These are phyloP conservation scores for Thumatha senex DNA, from an alignment of 2,888 invertebrate genomes.

Conservation along the genomic window DNA sequence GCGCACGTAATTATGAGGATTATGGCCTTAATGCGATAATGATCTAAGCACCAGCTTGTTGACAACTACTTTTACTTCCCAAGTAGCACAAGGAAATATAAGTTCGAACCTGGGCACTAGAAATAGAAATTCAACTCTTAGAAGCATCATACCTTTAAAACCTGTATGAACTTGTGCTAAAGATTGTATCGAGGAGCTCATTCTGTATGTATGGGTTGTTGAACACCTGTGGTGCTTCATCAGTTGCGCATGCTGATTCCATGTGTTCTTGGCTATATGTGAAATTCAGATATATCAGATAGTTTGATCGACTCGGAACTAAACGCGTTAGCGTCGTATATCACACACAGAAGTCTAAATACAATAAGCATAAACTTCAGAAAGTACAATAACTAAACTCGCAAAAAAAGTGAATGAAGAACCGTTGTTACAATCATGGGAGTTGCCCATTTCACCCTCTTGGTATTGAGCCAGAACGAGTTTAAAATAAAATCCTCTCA, in stretches of 20 bases:
- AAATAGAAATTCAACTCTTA: too few relatives aligned
- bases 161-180: too few relatives aligned
- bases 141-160: too few relatives aligned
- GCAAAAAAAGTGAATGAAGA: background rate
- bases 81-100: background rate
- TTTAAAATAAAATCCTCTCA: background rate
- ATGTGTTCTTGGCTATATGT: too few relatives aligned
- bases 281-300: too few relatives aligned
- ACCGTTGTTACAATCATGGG: background rate
- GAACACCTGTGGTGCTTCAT: too few relatives aligned
- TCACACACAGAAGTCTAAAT: too few relatives aligned
- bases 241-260: too few relatives aligned
- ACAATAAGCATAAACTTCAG: background rate
- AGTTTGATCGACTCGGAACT: too few relatives aligned
- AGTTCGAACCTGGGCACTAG: background rate
- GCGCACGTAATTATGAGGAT: constrained; percentile 51
- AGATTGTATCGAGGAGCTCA: too few relatives aligned
- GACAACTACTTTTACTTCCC: constrained; percentile 14
- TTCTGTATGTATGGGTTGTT: too few relatives aligned
- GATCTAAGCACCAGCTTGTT: constrained; percentile 13
- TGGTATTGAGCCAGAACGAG: constrained; percentile 1
- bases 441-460: background rate
- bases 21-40: constrained; percentile 52
- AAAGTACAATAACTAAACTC: background rate
- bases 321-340: too few relatives aligned